Evolutionary conservation across 2,888 invertebrate species (phyloP), one percentile per base, ranked within the genome.

Genomic region (Tenthredo amoena): DNA sequence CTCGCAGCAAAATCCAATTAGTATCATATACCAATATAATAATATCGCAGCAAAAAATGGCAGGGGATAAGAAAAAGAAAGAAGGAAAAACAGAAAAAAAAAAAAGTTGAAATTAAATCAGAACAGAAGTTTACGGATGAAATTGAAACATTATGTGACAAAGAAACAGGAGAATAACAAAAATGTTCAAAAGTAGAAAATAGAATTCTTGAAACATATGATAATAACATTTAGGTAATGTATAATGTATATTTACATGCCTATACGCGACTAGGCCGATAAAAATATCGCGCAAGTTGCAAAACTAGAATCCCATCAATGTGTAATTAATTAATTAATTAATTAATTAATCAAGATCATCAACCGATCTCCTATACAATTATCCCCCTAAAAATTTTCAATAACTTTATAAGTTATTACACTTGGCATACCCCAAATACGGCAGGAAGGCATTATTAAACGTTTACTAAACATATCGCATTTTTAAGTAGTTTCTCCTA

Each of bases 381-480:
- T 26, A 26, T 26, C 26, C 62, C 26, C 26, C 26, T 62, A 62
- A 26, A 58, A 26, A 55, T n/a, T 74, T 21, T 74, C 31, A 43
- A 37, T n/a, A 77, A 77, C 77, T 77, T 77, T 77, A 77, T 55
- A 77, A 77, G 47, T 77, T 77, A 77, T 94, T 93, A 93, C 93
- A 93, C 93, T 94, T 94, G 95, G 95, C 94, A 95, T 94, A 95
- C 95, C 95, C 95, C 94, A 94, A 94, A 93, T 93, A 93, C 95
- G 95, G 95, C 95, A 95, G 95, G 95, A 95, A 95, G 95, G 95
- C 95, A 95, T 86, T 89, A 88, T 87, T 86, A 87, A 84, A 86
- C 87, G 84, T 85, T 81, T 85, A 77, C 76, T 82, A 85, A 58
- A 85, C 34, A 81, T 81, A 62, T 62, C 77, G 81, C 58, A 47